A percentile compares a stretch with the other conserved stretches of the same genome.
Conservation (phyloP, 1,140 invertebrate genomes). For the Drosophila rufa region DNA sequence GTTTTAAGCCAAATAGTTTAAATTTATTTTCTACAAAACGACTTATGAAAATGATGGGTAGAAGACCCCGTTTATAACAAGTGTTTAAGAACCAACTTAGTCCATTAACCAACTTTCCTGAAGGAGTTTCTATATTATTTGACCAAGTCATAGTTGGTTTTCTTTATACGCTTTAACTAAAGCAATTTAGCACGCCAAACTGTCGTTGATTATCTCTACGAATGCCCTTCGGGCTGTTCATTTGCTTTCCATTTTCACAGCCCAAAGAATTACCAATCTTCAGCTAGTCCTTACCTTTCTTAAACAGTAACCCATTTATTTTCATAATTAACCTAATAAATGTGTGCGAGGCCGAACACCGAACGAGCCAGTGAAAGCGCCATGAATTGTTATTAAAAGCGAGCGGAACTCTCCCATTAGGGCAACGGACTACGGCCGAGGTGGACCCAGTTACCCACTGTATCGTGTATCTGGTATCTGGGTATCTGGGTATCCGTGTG, state of each 20-base stretch:
- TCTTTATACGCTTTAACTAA: background rate
- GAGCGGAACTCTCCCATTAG: slow-evolving; percentile 60
- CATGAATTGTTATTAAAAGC: slow-evolving; percentile 77
- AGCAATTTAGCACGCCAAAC: slow-evolving; percentile 10
- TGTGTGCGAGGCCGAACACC: slow-evolving; percentile 60
- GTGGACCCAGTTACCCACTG: slow-evolving; percentile 56
- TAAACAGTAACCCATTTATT: slow-evolving; percentile 51
- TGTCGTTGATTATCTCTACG: background rate
- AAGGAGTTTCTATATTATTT: background rate
- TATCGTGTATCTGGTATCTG: slow-evolving; percentile 22
- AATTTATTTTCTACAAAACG: too few relatives aligned
- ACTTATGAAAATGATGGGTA: too few relatives aligned
- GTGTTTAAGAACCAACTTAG: too few relatives aligned
- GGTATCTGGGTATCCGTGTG: slow-evolving; percentile 44
- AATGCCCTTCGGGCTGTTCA: background rate
- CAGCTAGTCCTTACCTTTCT: background rate
- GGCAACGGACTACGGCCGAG: background rate
- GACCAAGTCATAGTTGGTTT: background rate
- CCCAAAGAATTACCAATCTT: slow-evolving; percentile 1
- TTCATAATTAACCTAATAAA: slow-evolving; percentile 77
- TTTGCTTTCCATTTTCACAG: slow-evolving; percentile 1
- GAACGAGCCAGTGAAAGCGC: slow-evolving; percentile 55
- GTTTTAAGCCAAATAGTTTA: too few relatives aligned
- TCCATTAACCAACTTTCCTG: too few relatives aligned
- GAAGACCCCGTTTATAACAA: too few relatives aligned